Evolutionary conservation across 2,797 vertebrate species (phyloP), one percentile per base, ranked within the genome.

Genomic region (Acropternis orthonyx): DNA sequence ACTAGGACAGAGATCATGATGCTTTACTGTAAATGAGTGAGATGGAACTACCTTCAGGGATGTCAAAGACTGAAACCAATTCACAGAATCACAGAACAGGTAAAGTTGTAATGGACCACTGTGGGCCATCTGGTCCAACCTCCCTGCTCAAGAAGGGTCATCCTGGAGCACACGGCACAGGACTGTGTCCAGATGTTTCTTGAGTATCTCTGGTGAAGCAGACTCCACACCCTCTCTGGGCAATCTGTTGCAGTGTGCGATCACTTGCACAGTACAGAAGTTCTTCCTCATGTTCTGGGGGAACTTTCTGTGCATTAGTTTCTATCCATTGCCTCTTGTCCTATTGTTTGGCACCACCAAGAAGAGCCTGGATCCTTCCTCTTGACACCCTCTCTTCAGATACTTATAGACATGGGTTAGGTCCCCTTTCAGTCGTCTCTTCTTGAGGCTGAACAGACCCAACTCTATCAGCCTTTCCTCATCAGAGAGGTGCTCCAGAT

Each of bases 331-430:
- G 55, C 41, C 62, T 32, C 41, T 36, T 67, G 12, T 41, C 26
- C 0, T 0, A 10, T 10, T 41, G 12, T 27, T 36, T n/a, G 49
- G 22, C 20, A 55, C 4, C 20, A 39, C 34, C 3, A 8, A 27
- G 54, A 52, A 74, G 55, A 62, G 22, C 36, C 63, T 43, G 34
- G 34, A 41, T 43, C 3, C 36, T 55, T 62, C 22, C 6, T 68
- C 41, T 68, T 61, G 7, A 4, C 18, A 27, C 3, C 8, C 4
- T 68, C 19, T 8, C 13, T 55, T 37, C 12, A 36, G 36, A 62
- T 2, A 3, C 3, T 14, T 68, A 19, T n/a, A 43, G 22, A 11
- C 12, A 36, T 7, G 16, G 15, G 14, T 3, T 4, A 68, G 19
- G 7, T 23, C 41, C 3, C 9, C 48, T 36, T 16, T 55, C 55